Evolutionary conservation across 2,113 vertebrate species (phyloP).

Genomic region (Microtus montanus): DNA sequence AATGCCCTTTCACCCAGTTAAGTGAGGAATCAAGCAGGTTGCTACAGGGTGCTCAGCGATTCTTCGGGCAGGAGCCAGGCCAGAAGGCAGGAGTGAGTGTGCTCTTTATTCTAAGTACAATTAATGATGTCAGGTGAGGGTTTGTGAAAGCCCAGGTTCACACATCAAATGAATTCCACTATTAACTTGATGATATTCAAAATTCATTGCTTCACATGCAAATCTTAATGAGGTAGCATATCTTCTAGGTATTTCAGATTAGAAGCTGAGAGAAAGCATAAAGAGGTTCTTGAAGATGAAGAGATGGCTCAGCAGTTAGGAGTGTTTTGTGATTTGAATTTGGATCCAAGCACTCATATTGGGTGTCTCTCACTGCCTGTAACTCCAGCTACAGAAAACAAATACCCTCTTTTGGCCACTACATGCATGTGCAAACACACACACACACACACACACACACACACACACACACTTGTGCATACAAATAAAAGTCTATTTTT

Average conservation of each 20-base stretch:
- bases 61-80: background rate
- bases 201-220: background rate
- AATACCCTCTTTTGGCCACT: background rate
- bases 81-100: background rate
- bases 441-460: background rate
- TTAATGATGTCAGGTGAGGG: background rate
- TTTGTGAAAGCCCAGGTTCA: background rate
- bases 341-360: background rate
- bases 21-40: background rate
- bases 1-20: background rate
- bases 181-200: background rate
- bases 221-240: background rate
- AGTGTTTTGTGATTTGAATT: background rate
- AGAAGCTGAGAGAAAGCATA: background rate
- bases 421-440: background rate
- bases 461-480: background rate
- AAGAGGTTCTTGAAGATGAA: background rate
- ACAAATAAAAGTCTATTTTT: background rate
- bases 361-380: background rate
- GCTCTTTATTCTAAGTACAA: slow-evolving; percentile 1
- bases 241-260: background rate
- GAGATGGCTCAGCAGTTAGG: background rate
- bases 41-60: background rate
- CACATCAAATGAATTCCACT: background rate
- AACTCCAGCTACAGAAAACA: no score